Base-by-base conservation (phyloP, 2,888 invertebrate species). In the Dryomyza anilis region DNA sequence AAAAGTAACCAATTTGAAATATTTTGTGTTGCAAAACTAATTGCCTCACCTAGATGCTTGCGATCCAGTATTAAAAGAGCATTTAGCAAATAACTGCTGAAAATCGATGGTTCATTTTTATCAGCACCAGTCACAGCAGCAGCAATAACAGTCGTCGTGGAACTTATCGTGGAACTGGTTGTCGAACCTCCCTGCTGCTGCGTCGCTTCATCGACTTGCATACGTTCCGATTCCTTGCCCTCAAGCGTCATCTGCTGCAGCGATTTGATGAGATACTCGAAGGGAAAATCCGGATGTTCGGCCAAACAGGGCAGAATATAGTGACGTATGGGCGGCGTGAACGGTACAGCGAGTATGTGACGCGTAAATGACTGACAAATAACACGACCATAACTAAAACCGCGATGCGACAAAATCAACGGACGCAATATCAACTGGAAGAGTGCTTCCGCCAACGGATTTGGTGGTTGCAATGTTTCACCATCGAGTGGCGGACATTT, bases 351-450 rank as follows among this genome's bases (percentile, higher is more conserved):
- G 14, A 94, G 83, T 74, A 93, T 89, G 67, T 89, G 86, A 52
- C 85, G 84, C 33, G 89, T 86, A 73, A 93, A 90, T 2, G 79
- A 80, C 33, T 76, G 73, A 53, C 78, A 80, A 48, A 77, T 76
- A 2, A 71, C 68, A 14, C 69, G 70, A 4, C 78, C 71, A 52
- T 78, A 73, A 8, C 73, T 73, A 62, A 72, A 68, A 14, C 68
- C 70, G 1, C 69, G 65, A 52, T 71, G 67, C 8, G 60, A 56
- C 67, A 89, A 84, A 33, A 86, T 84, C 63, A 96, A 84, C 0
- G 96, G 95, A 70, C 91, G 87, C 73, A 90, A 87, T 65, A 95
- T 87, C 75, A 96, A 87, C 73, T 91, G 89, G 64, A 93, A 83
- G 2, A 94, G 84, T 67, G 91, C 91, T 43, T 88, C 89, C 7